Conservation (phyloP, 2,797 vertebrate species). For the Pangasius krempfi region DNA sequence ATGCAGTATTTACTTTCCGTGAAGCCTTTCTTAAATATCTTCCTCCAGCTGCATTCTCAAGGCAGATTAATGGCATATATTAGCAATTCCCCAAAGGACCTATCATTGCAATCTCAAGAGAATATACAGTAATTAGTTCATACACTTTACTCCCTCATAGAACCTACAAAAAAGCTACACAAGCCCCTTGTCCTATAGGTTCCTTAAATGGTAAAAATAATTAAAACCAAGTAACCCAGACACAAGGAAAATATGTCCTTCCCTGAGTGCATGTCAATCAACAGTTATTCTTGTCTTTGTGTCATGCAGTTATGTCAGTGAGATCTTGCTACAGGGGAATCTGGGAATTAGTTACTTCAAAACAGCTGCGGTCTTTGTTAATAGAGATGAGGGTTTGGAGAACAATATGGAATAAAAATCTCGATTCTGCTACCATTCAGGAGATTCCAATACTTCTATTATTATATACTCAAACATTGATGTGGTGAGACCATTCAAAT, state of each 20-base stretch:
- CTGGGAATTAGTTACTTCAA: constrained; percentile 60
- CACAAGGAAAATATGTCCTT: constrained; percentile 48
- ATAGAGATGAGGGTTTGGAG: constrained; percentile 40
- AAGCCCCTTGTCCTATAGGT: background rate
- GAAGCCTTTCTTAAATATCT: constrained; percentile 31
- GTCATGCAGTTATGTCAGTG: constrained; percentile 62
- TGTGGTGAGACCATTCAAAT: background rate
- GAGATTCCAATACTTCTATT: background rate
- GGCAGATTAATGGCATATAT: constrained; percentile 47
- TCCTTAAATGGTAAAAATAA: constrained; percentile 19
- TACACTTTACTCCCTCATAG: constrained; percentile 14
- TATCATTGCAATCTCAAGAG: constrained; percentile 25
- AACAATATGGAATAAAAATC: background rate
- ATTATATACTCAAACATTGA: no score
- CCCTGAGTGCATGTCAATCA: constrained; percentile 62
- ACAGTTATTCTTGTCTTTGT: constrained; percentile 67
- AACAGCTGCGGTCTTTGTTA: constrained; percentile 71
- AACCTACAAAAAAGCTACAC: background rate
- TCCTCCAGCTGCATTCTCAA: constrained; percentile 36
- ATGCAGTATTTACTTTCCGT: constrained; percentile 17
- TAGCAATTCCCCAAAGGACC: constrained; percentile 39
- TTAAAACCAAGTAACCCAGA: constrained; percentile 23
- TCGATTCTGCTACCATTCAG: background rate
- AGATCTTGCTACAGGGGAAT: constrained; percentile 64
- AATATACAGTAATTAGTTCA: constrained; percentile 42